Conservation (phyloP, 2,113 vertebrate genomes). For the Labeo catla region DNA sequence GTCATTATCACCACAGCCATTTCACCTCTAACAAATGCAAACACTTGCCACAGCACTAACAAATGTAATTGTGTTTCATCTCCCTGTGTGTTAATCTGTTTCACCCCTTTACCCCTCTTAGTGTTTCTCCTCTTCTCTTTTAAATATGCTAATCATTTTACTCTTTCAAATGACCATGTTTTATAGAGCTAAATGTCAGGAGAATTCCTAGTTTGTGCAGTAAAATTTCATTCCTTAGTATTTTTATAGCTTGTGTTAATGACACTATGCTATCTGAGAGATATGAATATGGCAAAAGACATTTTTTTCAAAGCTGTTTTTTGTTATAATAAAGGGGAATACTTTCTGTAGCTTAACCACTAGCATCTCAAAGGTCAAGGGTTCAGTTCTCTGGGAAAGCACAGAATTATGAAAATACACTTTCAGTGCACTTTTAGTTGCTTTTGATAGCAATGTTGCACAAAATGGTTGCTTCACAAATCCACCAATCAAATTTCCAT, state of each 20-base stretch:
- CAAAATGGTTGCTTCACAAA: not conserved
- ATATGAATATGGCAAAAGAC: not conserved
- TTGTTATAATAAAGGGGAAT: not conserved
- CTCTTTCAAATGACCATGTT: not conserved
- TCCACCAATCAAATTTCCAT: not conserved
- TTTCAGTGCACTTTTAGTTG: not conserved
- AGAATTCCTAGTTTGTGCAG: not conserved
- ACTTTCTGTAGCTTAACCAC: not conserved
- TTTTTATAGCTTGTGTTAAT: not conserved
- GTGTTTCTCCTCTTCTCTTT: not conserved
- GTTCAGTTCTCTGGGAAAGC: not conserved
- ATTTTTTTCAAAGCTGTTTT: not conserved
- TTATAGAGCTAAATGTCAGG: not conserved
- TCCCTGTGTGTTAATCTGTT: not conserved
- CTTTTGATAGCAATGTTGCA: not conserved
- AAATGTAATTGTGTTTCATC: slow-evolving; percentile 4
- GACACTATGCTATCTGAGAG: not conserved
- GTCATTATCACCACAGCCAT: slow-evolving; percentile 9
- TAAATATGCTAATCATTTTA: not conserved
- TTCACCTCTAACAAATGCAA: slow-evolving; percentile 16
- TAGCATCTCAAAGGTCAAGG: not conserved
- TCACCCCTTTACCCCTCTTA: not conserved
- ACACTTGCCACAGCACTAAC: not conserved
- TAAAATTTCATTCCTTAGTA: not conserved
- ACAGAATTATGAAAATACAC: not conserved